A percentile compares a stretch with the other conserved stretches of the same genome.
These are phyloP conservation scores for Charadrius vociferus DNA, from an alignment of 2,113 vertebrate species.

Conservation along the genomic window DNA sequence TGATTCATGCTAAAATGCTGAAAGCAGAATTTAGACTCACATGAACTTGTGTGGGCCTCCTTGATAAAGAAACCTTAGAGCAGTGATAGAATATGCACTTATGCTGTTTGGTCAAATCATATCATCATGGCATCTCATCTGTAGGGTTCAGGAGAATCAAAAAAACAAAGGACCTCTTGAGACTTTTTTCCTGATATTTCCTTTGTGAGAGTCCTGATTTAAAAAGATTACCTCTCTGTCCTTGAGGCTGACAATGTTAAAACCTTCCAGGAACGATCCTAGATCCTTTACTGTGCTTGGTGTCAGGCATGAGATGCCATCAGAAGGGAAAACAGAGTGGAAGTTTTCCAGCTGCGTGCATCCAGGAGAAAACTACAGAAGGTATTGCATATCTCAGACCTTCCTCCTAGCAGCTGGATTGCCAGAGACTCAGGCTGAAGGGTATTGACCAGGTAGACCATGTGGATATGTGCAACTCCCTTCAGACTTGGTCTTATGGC, in stretches of 20 bases:
- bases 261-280: background rate
- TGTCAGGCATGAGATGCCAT: background rate
- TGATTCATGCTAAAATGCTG: background rate
- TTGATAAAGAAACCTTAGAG: background rate
- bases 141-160: background rate
- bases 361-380: background rate
- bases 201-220: background rate
- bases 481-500: background rate
- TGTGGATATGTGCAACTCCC: background rate
- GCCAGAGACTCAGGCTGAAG: background rate
- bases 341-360: background rate
- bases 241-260: background rate
- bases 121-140: background rate
- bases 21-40: background rate
- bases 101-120: background rate
- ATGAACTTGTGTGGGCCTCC: background rate
- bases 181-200: background rate
- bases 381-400: background rate
- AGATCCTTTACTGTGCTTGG: background rate
- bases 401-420: background rate
- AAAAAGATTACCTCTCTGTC: background rate
- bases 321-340: background rate
- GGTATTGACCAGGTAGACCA: background rate
- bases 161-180: background rate
- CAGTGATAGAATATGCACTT: background rate